These are phyloP conservation scores for Microcebus lehilahytsara DNA, from an alignment of 2,113 vertebrate species.

Conservation along the genomic window DNA sequence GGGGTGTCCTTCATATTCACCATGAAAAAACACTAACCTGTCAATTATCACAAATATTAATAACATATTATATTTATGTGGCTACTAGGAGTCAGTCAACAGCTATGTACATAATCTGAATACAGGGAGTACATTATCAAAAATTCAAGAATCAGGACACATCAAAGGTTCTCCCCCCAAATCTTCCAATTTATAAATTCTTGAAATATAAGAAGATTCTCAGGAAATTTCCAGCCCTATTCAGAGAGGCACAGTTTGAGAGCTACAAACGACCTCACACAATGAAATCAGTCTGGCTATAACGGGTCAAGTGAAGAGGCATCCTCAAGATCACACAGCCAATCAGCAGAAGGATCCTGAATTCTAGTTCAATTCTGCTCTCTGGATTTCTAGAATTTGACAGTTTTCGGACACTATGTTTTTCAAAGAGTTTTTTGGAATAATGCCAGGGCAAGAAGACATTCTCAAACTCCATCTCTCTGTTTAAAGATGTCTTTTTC, in stretches of 20 bases:
- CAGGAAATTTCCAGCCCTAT: not conserved
- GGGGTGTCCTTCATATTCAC: not conserved
- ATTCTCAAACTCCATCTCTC: not conserved
- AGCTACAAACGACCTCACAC: not conserved
- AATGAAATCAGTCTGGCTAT: too few species aligned
- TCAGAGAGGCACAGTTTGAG: not conserved
- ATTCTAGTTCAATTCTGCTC: not conserved
- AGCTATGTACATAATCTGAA: not conserved
- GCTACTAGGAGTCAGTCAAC: not conserved
- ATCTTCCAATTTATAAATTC: not conserved
- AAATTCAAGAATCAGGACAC: not conserved
- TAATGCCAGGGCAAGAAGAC: not conserved
- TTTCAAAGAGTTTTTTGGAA: not conserved
- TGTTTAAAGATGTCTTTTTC: not conserved
- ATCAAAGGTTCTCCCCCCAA: not conserved
- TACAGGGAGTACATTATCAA: not conserved
- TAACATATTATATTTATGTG: not conserved
- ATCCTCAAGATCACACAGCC: not conserved
- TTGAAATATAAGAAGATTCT: not conserved
- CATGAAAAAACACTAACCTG: not conserved
- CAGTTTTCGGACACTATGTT: not conserved
- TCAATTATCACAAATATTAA: conserved; percentile 11
- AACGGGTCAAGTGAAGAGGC: not conserved
- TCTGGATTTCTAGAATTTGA: not conserved
- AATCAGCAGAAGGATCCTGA: not conserved